Base-by-base conservation (phyloP, 2,888 invertebrate species). In the Brachycybe producta region DNA sequence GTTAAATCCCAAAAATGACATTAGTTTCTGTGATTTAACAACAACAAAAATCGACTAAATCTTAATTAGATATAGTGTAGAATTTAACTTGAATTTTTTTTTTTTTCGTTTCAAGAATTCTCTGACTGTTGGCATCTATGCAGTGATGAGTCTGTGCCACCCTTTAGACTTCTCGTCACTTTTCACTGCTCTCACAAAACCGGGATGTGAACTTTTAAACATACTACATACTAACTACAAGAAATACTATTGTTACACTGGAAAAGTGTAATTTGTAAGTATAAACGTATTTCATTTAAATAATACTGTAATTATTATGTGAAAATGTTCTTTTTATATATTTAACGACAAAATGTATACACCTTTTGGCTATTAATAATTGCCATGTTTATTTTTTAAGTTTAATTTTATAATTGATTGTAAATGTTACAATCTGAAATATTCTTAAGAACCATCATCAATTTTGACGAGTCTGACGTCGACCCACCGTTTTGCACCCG, bases 71-170 rank as follows among this genome's bases (percentile, higher is more conserved):
- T 2, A 5, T 11, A 17, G 40, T 21, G 3, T n/a, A n/a, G n/a
- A n/a, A 13, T 39, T 41, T 24, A 23, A 24, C 1, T n/a, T 15
- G 19, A 2, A 15, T 8, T 42, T 42, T 23, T 23, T n/a, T 13
- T 24, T 26, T 42, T 27, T 26, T n/a, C n/a, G n/a, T 5, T 42
- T 42, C 19, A 13, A 42, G 42, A 42, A 23, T 42, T 27, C n/a
- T 17, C 28, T 42, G 11, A 42, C 42, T 2, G 42, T 27, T n/a
- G 42, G 26, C n/a, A 42, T 42, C 3, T 42, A 42, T 42, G 3
- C 42, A 1, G 17, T 27, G 3, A 26, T 42, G 27, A 11, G 17
- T n/a, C 27, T 42, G 8, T 42, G 42, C 28, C 19, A 42, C 15
- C 27, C 26, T 5, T 19, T 19, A 19, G 27, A 19, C 17, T 13